Evolutionary conservation across 2,797 vertebrate genomes (phyloP).

Genomic region (Threskiornis aethiopicus): DNA sequence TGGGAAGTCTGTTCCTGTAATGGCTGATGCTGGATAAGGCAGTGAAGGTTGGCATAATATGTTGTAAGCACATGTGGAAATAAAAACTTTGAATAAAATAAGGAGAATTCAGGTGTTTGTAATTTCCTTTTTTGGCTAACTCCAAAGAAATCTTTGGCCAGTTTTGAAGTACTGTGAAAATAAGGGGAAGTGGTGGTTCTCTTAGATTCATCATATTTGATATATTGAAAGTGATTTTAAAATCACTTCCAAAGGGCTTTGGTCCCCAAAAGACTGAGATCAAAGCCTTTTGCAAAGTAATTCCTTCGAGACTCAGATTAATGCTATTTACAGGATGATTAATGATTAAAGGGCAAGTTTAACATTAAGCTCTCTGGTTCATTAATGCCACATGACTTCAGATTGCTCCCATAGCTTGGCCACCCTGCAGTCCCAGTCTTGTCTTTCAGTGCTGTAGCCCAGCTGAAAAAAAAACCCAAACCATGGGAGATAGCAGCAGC

Average conservation of each 20-base stretch:
- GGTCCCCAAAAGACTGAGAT: not conserved
- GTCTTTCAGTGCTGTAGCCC: not conserved
- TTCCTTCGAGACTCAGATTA: not conserved
- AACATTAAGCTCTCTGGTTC: not conserved
- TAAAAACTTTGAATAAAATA: not conserved
- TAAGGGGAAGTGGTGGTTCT: not conserved
- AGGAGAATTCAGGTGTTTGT: not conserved
- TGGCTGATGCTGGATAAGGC: not conserved
- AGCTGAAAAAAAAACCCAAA: not conserved
- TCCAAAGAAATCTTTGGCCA: not conserved
- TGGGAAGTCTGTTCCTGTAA: not conserved
- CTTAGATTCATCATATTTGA: not conserved
- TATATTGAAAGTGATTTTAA: not conserved
- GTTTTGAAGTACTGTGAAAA: not conserved
- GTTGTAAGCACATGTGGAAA: not conserved
- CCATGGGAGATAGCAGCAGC: not conserved
- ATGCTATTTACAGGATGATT: conserved; percentile 10
- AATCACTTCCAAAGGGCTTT: not conserved
- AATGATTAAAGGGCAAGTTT: conserved; percentile 41
- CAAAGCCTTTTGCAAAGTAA: not conserved
- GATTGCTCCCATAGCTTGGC: not conserved
- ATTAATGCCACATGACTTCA: not conserved
- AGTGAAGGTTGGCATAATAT: not conserved
- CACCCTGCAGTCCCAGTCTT: not conserved
- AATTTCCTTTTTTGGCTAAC: not conserved